Conservation (phyloP, 2,797 vertebrate species). For the Pseudomugil tenellus region DNA sequence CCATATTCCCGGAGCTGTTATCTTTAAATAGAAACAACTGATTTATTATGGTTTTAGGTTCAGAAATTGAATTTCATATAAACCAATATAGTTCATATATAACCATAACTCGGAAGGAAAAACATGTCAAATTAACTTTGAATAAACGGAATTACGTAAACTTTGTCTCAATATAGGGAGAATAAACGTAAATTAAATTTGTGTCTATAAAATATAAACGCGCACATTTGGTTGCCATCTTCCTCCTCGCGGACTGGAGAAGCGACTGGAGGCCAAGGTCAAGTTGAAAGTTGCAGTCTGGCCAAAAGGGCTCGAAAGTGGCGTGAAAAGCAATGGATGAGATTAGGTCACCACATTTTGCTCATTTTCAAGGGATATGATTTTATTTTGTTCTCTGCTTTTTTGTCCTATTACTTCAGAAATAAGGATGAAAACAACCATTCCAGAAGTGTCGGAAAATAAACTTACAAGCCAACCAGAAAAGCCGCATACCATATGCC, state of each 20-base stretch:
- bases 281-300: constrained; percentile 94
- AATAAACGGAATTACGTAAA: background rate
- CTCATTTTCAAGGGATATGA: background rate
- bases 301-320: constrained; percentile 77
- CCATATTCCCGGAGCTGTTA: too few relatives aligned
- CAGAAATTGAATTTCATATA: background rate
- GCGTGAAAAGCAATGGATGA: constrained; percentile 46
- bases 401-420: background rate
- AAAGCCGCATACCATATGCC: too few relatives aligned
- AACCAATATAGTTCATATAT: background rate
- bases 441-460: background rate
- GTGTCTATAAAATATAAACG: constrained; percentile 43
- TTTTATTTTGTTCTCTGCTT: background rate
- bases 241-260: constrained; percentile 77
- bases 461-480: too few relatives aligned
- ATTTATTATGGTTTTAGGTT: background rate
- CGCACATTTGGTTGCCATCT: constrained; percentile 75
- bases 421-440: background rate
- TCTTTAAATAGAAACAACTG: too few relatives aligned
- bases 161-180: background rate
- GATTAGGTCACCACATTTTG: background rate
- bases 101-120: background rate
- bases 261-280: constrained; percentile 95
- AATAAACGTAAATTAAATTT: background rate
- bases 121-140: background rate